Conservation (phyloP, 2,797 vertebrate genomes). For the Syngnathus acus region DNA sequence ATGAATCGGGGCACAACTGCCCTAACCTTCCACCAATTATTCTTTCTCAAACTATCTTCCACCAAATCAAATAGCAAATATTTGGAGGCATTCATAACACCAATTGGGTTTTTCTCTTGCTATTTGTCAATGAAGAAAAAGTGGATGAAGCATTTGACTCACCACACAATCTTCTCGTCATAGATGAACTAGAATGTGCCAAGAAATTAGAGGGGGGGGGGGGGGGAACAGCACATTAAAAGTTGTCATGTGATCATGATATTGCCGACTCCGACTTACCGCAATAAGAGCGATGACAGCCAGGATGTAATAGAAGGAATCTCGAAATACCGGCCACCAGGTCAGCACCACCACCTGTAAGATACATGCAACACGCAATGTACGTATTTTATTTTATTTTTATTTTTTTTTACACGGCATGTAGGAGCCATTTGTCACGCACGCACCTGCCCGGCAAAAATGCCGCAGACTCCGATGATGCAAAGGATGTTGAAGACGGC, state of each 20-base stretch:
- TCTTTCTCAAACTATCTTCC: neutral
- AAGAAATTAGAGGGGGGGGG: neutral
- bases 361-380: neutral
- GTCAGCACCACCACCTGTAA: slow-evolving; percentile 87
- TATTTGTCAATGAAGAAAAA: neutral
- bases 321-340: slow-evolving; percentile 91
- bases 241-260: neutral
- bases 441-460: slow-evolving; percentile 92
- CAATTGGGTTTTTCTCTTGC: neutral
- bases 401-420: too few relatives aligned
- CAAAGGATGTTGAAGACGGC: slow-evolving; percentile 98
- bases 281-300: slow-evolving; percentile 87
- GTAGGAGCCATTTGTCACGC: neutral
- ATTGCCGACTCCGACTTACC: slow-evolving; percentile 69
- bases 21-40: neutral
- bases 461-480: slow-evolving; percentile 93
- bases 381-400: neutral
- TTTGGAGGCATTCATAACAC: neutral
- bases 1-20: neutral
- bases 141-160: slow-evolving; percentile 28
- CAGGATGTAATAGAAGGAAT: slow-evolving; percentile 89
- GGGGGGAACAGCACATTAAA: neutral
- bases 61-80: neutral
- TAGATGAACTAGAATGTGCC: slow-evolving; percentile 65
- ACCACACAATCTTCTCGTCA: slow-evolving; percentile 76